Evolutionary conservation across 2,888 invertebrate genomes (phyloP).

Genomic region (Aphrophora alni): DNA sequence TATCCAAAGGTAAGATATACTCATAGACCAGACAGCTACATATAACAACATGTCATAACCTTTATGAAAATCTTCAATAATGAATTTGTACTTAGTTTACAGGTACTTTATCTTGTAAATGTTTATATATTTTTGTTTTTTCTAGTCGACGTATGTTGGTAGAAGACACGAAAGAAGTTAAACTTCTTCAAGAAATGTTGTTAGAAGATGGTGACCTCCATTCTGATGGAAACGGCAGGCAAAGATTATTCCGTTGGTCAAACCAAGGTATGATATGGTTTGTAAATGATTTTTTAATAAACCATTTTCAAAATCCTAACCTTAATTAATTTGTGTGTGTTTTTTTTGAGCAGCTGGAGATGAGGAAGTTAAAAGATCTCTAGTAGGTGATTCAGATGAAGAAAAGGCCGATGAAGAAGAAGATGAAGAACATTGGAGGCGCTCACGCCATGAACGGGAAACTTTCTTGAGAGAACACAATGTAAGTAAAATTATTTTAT

Average conservation of each 20-base stretch:
- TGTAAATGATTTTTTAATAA: background rate
- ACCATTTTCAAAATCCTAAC: constrained; percentile 6
- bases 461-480: constrained; percentile 68
- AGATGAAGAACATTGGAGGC: constrained; percentile 78
- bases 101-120: too few species aligned
- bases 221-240: constrained; percentile 74
- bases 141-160: constrained; percentile 71
- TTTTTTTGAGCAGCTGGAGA: constrained; percentile 56
- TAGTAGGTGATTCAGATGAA: constrained; percentile 55
- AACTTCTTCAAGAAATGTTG: constrained; percentile 82
- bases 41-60: too few species aligned
- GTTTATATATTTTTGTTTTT: background rate
- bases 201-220: constrained; percentile 90
- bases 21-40: too few species aligned
- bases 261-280: constrained; percentile 69
- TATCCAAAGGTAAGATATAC: too few species aligned
- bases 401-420: constrained; percentile 68
- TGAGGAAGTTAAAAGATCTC: constrained; percentile 54
- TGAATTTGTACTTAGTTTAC: too few species aligned
- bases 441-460: constrained; percentile 79
- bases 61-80: too few species aligned
- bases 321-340: constrained; percentile 7
- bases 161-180: constrained; percentile 85
- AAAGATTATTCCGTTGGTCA: constrained; percentile 86
- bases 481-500: constrained; percentile 27